Conservation (phyloP, 2,888 invertebrate genomes). For the Cantharis rufa region DNA sequence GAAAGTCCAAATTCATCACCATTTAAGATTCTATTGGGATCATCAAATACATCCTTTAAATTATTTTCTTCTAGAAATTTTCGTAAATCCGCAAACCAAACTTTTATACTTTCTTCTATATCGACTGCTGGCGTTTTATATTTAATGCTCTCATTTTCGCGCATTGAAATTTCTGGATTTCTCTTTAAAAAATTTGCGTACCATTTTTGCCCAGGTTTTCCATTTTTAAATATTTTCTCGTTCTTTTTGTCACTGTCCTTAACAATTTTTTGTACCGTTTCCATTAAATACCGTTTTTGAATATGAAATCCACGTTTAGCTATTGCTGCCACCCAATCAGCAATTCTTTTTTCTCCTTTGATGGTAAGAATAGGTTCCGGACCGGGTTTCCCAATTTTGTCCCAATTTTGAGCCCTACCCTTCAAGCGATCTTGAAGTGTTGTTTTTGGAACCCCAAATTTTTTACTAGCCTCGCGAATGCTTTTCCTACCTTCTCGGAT, state of each 20-base stretch:
- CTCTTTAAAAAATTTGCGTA: conserved; percentile 15
- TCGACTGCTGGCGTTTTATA: conserved; percentile 1
- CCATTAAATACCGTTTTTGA: not conserved
- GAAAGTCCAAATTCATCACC: conserved; percentile 31
- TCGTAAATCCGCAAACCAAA: conserved; percentile 4
- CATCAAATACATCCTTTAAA: conserved; percentile 3
- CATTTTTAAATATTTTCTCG: conserved; percentile 9
- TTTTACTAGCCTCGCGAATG: not conserved
- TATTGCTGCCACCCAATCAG: not conserved
- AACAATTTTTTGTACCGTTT: too few relatives aligned
- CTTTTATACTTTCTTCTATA: conserved; percentile 6
- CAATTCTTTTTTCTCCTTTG: not conserved
- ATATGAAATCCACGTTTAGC: not conserved
- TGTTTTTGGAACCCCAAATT: not conserved
- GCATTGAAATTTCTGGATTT: conserved; percentile 20
- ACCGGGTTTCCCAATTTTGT: not conserved
- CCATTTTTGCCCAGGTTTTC: conserved; percentile 28
- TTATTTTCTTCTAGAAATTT: not conserved
- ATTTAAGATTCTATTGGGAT: conserved; percentile 30
- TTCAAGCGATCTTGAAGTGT: not conserved
- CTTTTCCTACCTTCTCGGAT: not conserved
- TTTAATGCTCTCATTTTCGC: not conserved
- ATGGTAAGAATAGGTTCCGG: not conserved
- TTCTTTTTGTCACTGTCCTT: too few relatives aligned
- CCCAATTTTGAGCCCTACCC: not conserved